phyloP scores from a whole-genome alignment of 2,797 vertebrate genomes.

The Amblyopsis hoosieri region DNA sequence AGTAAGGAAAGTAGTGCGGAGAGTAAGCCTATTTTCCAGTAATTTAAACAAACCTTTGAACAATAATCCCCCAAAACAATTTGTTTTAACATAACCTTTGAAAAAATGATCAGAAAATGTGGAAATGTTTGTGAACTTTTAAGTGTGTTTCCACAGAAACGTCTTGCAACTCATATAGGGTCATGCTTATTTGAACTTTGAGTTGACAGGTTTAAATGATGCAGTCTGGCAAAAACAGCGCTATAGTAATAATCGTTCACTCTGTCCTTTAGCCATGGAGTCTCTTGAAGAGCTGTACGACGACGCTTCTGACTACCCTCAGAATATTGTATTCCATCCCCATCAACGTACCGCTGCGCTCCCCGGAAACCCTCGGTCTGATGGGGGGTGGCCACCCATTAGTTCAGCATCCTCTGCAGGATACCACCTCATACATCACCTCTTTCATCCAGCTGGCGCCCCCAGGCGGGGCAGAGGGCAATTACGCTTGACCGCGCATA shows the following conservation, averaged over 20 bases:
- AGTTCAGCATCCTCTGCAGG: constrained; percentile 57
- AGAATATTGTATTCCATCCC: constrained; percentile 65
- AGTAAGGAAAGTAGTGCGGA: no score
- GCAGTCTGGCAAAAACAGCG: no score
- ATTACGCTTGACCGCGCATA: constrained; percentile 29
- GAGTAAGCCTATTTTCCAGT: no score
- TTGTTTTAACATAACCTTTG: no score
- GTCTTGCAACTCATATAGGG: no score
- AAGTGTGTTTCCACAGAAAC: no score
- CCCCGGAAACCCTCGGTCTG: constrained; percentile 48
- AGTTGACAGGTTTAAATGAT: no score
- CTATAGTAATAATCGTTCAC: not conserved
- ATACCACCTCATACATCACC: constrained; percentile 76
- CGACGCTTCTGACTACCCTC: constrained; percentile 54
- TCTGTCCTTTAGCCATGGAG: constrained; percentile 72
- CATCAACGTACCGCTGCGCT: constrained; percentile 62
- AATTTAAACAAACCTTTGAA: no score
- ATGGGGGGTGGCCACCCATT: constrained; percentile 46
- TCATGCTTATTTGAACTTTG: no score
- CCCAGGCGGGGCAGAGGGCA: constrained; percentile 62
- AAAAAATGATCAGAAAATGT: no score
- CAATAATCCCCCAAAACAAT: no score
- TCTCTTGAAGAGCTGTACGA: constrained; percentile 74
- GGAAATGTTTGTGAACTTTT: no score
- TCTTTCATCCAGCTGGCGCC: constrained; percentile 69